Conservation (phyloP, 2,113 vertebrate species). For the chimpanzee (Pan troglodytes) region DNA sequence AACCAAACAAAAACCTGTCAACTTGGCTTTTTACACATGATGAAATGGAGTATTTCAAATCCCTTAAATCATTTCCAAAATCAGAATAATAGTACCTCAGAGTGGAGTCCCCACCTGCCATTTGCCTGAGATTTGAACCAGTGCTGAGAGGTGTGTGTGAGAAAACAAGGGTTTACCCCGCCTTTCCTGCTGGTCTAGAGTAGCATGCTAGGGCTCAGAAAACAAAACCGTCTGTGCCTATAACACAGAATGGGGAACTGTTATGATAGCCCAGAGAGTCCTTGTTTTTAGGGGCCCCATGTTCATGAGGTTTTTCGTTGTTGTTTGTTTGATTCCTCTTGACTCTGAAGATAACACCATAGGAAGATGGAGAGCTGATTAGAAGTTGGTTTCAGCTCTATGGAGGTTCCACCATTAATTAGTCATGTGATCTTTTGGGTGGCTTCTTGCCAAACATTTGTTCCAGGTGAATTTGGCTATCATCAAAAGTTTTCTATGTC, state of each 20-base stretch:
- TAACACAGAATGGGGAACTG: neutral
- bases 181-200: neutral
- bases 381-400: neutral
- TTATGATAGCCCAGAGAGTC: neutral
- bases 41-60: conserved; percentile 51
- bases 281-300: neutral
- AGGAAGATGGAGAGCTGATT: neutral
- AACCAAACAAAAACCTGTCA: conserved; percentile 38
- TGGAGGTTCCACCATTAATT: neutral
- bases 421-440: neutral
- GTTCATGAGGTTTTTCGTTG: neutral
- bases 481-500: neutral
- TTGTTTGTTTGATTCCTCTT: neutral
- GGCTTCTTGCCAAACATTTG: neutral
- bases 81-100: conserved; percentile 65
- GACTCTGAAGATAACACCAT: neutral
- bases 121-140: conserved; percentile 69
- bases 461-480: neutral
- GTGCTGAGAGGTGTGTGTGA: neutral
- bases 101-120: conserved; percentile 39
- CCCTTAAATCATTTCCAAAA: conserved; percentile 72
- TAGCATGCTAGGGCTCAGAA: too few species aligned
- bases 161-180: neutral
- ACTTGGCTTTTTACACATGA: conserved; percentile 44
- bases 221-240: neutral